Conservation (phyloP, 2,797 vertebrate genomes). For the Podargus strigoides region DNA sequence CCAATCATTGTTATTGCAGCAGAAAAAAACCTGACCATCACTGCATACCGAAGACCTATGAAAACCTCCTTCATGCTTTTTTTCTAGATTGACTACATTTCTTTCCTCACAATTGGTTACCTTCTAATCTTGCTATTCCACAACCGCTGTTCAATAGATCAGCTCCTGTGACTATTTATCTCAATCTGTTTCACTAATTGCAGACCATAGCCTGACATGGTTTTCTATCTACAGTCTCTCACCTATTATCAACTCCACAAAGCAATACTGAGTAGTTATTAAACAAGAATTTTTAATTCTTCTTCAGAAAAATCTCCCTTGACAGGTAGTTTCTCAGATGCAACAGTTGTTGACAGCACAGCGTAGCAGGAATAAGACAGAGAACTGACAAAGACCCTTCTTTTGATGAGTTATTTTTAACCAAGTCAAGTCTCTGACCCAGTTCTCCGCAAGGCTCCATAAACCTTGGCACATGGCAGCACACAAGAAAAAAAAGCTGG, state of each 20-base stretch:
- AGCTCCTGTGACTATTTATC: not conserved
- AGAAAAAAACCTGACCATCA: not conserved
- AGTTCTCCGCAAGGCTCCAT: not conserved
- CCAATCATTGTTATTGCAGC: not conserved
- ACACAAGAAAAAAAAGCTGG: not conserved
- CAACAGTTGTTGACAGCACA: not conserved
- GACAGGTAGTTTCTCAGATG: not conserved
- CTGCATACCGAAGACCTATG: accelerated
- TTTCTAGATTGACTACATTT: not conserved
- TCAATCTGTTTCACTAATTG: not conserved
- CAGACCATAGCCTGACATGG: not conserved
- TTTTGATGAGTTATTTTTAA: slow-evolving; percentile 50
- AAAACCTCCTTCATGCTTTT: not conserved
- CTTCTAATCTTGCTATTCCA: not conserved
- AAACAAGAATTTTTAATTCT: not conserved
- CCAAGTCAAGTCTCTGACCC: slow-evolving; percentile 31
- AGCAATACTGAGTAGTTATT: not conserved
- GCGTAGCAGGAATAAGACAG: not conserved
- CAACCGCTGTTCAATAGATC: not conserved
- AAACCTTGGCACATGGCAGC: not conserved
- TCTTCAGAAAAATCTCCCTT: not conserved
- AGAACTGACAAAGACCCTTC: slow-evolving; percentile 2
- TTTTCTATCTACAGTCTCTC: not conserved
- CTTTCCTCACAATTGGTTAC: not conserved
- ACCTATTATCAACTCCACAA: not conserved